phyloP scores from a whole-genome alignment of 2,797 vertebrate genomes.

The Pangasius larnaudii region DNA sequence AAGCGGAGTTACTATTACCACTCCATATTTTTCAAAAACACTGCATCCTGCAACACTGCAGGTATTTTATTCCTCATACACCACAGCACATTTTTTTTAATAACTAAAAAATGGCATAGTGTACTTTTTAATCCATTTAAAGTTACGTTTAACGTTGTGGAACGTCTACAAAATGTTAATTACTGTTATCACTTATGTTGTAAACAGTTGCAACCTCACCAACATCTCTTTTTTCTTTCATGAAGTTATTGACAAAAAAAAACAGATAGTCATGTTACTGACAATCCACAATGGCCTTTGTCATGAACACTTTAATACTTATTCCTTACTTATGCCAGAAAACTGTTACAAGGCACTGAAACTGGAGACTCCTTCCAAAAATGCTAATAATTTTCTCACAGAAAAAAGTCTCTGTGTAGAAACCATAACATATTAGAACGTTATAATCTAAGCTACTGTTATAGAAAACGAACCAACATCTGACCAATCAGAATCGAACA shows the following conservation, averaged over 20 bases:
- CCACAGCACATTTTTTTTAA: not conserved
- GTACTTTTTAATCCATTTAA: not conserved
- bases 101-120: not conserved
- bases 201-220: not conserved
- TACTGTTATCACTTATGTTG: not conserved
- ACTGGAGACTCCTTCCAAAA: not conserved
- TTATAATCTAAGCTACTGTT: not conserved
- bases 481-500: no score
- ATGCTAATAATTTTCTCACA: not conserved
- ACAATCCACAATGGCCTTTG: not conserved
- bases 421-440: not conserved
- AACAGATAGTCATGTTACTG: not conserved
- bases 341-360: not conserved
- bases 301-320: not conserved
- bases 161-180: not conserved
- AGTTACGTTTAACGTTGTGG: not conserved
- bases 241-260: not conserved
- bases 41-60: no score
- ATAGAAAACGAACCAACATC: not conserved
- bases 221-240: not conserved
- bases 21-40: no score
- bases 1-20: not conserved
- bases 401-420: not conserved
- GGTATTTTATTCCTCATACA: not conserved
- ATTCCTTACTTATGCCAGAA: not conserved